Conservation (phyloP, 2,888 invertebrate genomes). For the Rugalucina vietnamica region DNA sequence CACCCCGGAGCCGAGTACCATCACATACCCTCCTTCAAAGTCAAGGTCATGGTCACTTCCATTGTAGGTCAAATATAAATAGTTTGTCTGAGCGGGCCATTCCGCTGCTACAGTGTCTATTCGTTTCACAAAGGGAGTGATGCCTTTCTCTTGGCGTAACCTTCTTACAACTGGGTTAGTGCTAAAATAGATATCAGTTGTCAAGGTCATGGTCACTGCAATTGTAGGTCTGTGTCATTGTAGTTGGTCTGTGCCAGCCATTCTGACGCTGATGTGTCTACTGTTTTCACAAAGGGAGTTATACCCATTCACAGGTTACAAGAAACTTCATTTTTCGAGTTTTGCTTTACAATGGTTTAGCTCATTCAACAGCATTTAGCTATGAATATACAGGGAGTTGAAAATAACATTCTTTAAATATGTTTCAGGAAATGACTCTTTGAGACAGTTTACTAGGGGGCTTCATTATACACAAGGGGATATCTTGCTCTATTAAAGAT, state of each 20-base stretch:
- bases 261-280: conserved; percentile 99
- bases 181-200: conserved; percentile 84
- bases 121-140: conserved; percentile 90
- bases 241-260: conserved; percentile 99
- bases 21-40: conserved; percentile 75
- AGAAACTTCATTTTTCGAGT: too few species aligned
- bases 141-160: conserved; percentile 70
- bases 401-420: too few species aligned
- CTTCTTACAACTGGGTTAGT: conserved; percentile 89
- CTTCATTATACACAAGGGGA: too few species aligned
- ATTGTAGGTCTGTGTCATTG: too few species aligned
- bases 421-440: too few species aligned
- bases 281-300: conserved; percentile 91
- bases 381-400: too few species aligned
- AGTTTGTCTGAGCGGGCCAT: conserved; percentile 99
- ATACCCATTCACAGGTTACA: too few species aligned
- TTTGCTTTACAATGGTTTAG: too few species aligned
- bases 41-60: conserved; percentile 85
- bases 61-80: conserved; percentile 99
- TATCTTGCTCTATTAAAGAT: too few species aligned
- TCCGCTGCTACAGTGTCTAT: conserved; percentile 99
- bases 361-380: too few species aligned
- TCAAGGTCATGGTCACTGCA: not conserved
- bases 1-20: conserved; percentile 91
- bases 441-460: too few species aligned